phyloP scores from a whole-genome alignment of 2,797 vertebrate species.

The Manis pentadactyla region DNA sequence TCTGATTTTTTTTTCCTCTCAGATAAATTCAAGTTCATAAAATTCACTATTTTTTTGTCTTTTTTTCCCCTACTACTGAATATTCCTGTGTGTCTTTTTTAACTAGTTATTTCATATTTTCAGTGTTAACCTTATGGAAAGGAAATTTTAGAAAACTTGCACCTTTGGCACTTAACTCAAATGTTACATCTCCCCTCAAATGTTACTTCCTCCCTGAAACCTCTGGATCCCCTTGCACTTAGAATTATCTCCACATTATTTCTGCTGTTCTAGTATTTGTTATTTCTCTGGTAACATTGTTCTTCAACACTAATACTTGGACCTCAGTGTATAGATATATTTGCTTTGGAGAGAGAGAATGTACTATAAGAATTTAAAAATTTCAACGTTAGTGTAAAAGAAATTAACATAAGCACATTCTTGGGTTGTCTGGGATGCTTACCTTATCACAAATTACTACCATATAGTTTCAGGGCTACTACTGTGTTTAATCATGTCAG shows the following conservation, averaged over 20 bases:
- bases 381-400: background rate
- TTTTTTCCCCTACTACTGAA: background rate
- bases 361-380: conserved; percentile 16
- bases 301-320: background rate
- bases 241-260: conserved; percentile 15
- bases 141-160: conserved; percentile 26
- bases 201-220: background rate
- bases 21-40: background rate
- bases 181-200: conserved; percentile 26
- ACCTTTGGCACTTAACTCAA: conserved; percentile 34
- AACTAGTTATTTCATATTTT: conserved; percentile 3
- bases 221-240: background rate
- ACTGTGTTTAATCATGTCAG: conserved; percentile 4
- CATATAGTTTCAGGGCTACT: background rate
- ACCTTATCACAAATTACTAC: background rate
- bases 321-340: background rate
- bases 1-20: conserved; percentile 33
- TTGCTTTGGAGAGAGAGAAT: background rate
- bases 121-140: background rate
- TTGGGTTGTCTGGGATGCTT: background rate
- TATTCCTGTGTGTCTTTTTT: background rate
- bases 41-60: conserved; percentile 18
- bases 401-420: background rate
- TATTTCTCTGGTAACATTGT: conserved; percentile 7
- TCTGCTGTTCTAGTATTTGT: conserved; percentile 19